These are phyloP conservation scores for Myotis davidii DNA, from an alignment of 2,113 vertebrate genomes.

Conservation along the genomic window DNA sequence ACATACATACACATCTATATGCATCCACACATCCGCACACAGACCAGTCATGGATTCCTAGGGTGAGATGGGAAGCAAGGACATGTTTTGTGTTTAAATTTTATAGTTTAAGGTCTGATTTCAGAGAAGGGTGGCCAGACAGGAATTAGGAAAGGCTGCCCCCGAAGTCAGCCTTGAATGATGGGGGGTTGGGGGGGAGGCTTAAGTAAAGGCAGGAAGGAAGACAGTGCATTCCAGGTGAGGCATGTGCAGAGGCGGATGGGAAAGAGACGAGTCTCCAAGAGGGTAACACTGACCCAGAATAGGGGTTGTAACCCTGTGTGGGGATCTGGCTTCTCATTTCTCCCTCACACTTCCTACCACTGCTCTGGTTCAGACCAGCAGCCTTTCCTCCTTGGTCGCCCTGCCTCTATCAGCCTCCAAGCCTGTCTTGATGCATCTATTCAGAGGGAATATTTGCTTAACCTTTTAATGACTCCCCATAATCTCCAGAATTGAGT, in stretches of 20 bases:
- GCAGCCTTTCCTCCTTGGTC: too few species aligned
- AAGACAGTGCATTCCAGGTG: rapidly evolving
- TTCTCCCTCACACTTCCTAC: background rate
- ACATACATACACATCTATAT: rapidly evolving
- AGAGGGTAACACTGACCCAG: background rate
- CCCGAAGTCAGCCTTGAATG: background rate
- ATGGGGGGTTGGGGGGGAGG: background rate
- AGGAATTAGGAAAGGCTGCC: background rate
- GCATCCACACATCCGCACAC: rapidly evolving
- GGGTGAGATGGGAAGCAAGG: background rate
- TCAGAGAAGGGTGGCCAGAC: background rate
- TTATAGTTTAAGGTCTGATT: background rate
- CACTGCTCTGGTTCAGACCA: background rate
- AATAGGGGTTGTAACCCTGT: background rate
- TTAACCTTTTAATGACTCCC: background rate
- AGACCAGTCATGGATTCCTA: background rate
- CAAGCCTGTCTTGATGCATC: background rate
- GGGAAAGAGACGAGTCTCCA: background rate
- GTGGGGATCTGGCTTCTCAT: background rate
- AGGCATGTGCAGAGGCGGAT: background rate
- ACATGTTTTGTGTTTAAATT: background rate
- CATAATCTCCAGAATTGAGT: background rate
- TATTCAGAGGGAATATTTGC: background rate
- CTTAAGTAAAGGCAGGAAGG: background rate
- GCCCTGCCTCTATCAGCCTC: background rate